Evolutionary conservation across 2,888 invertebrate genomes (phyloP).

Genomic region (Caenorhabditis panamensis): DNA sequence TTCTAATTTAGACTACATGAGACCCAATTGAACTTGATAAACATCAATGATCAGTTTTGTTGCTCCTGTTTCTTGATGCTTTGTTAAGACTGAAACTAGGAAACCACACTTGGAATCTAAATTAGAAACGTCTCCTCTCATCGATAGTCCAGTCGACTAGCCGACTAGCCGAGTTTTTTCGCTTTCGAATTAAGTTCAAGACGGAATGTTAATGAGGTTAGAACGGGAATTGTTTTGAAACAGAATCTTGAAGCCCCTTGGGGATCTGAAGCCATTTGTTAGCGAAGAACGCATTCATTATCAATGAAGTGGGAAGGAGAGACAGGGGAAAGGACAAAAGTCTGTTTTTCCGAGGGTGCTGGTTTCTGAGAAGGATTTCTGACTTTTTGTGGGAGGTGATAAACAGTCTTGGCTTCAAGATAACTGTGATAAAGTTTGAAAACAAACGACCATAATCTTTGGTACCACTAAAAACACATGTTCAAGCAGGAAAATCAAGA

Average conservation of each 20-base stretch:
- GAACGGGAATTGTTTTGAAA: neutral
- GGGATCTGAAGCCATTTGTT: neutral
- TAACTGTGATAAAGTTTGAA: too few relatives aligned
- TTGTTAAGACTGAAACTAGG: too few relatives aligned
- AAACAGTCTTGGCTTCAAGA: neutral
- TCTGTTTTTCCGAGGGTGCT: neutral
- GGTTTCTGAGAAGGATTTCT: neutral
- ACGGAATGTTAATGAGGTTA: conserved; percentile 41
- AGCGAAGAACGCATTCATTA: conserved; percentile 20
- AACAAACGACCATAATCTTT: too few relatives aligned
- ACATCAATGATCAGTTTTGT: conserved; percentile 34
- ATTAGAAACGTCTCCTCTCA: too few relatives aligned
- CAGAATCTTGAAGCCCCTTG: conserved; percentile 6
- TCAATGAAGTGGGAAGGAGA: neutral
- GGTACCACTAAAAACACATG: too few relatives aligned
- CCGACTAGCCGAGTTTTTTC: too few relatives aligned
- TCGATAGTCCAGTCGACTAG: too few relatives aligned
- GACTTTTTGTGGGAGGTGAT: neutral
- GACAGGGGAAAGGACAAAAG: conserved; percentile 5
- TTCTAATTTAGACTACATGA: too few relatives aligned
- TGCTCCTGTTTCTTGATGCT: neutral
- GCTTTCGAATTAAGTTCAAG: conserved; percentile 28
- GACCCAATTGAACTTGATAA: too few relatives aligned
- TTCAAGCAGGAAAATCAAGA: too few relatives aligned
- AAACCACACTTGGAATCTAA: too few relatives aligned